A percentile compares a stretch with the other conserved stretches of the same genome.
Evolutionary conservation across 2,113 vertebrate species (phyloP).

Genomic region (Halichoerus grypus): DNA sequence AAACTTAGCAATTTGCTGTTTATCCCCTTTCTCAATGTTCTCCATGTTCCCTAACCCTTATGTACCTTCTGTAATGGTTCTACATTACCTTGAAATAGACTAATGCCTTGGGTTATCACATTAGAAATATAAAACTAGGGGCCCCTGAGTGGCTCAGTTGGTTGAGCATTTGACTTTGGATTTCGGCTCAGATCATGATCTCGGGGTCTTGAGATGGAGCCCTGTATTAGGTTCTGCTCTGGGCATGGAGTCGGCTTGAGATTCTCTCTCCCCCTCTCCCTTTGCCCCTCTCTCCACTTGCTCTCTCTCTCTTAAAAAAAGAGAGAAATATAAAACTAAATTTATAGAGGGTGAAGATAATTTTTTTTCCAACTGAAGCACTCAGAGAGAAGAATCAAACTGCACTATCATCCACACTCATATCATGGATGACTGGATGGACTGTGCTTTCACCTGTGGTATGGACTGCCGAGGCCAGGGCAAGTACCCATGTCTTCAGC

Average conservation of each 20-base stretch:
- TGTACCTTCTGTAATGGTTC: background rate
- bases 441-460: conserved; percentile 82
- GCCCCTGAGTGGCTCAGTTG: background rate
- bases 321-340: background rate
- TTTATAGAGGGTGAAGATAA: conserved; percentile 9
- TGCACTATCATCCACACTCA: conserved; percentile 85
- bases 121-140: background rate
- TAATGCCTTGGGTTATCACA: background rate
- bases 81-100: background rate
- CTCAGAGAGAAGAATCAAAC: conserved; percentile 86
- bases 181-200: background rate
- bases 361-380: conserved; percentile 78
- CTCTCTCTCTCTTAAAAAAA: background rate
- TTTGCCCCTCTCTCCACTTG: background rate
- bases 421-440: conserved; percentile 86
- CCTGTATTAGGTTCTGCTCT: background rate
- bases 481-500: conserved; percentile 88
- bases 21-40: background rate
- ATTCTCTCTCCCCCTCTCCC: background rate
- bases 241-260: background rate
- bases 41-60: background rate
- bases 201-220: background rate
- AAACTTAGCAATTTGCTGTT: background rate
- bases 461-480: conserved; percentile 80
- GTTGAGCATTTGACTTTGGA: background rate